phyloP scores from a whole-genome alignment of 1,140 invertebrate species.

The Gonioctena quinquepunctata region DNA sequence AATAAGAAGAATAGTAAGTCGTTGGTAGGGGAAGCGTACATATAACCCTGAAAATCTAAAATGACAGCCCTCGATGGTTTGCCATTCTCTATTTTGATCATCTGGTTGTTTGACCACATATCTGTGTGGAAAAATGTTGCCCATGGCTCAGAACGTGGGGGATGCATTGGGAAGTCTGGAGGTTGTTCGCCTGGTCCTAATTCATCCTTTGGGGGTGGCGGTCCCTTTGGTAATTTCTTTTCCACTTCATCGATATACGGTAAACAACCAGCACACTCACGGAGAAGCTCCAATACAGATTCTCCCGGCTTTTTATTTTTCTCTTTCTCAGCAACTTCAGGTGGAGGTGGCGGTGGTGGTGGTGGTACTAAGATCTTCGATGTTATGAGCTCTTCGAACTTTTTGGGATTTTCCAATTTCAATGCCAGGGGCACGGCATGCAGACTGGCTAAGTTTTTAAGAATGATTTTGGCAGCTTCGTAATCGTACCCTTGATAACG shows the following conservation, averaged over 20 bases:
- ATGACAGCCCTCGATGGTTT: slow-evolving; percentile 53
- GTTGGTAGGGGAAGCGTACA: slow-evolving; percentile 57
- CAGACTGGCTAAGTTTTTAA: slow-evolving; percentile 49
- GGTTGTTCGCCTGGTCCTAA: slow-evolving; percentile 28
- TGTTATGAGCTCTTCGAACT: slow-evolving; percentile 57
- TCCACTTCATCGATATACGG: no score
- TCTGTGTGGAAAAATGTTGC: slow-evolving; percentile 61
- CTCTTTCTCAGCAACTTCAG: no score
- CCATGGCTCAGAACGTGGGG: no score
- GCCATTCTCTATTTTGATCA: slow-evolving; percentile 52
- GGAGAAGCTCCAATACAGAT: no score
- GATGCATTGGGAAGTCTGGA: slow-evolving; percentile 39
- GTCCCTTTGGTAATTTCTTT: no score
- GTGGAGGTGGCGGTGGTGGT: no score
- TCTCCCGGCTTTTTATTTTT: no score
- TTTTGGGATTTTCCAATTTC: slow-evolving; percentile 50
- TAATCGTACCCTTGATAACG: slow-evolving; percentile 48
- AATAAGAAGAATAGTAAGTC: slow-evolving; percentile 64
- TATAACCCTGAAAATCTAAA: slow-evolving; percentile 64
- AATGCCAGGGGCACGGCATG: slow-evolving; percentile 54
- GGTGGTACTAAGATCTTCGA: no score
- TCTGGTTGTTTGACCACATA: slow-evolving; percentile 66
- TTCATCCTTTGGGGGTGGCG: no score
- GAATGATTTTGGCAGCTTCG: slow-evolving; percentile 42
- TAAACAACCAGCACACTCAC: no score